A percentile compares a stretch with the other conserved stretches of the same genome.
Evolutionary conservation across 1,140 invertebrate genomes (phyloP).

Genomic region (Drosophila arizonae): DNA sequence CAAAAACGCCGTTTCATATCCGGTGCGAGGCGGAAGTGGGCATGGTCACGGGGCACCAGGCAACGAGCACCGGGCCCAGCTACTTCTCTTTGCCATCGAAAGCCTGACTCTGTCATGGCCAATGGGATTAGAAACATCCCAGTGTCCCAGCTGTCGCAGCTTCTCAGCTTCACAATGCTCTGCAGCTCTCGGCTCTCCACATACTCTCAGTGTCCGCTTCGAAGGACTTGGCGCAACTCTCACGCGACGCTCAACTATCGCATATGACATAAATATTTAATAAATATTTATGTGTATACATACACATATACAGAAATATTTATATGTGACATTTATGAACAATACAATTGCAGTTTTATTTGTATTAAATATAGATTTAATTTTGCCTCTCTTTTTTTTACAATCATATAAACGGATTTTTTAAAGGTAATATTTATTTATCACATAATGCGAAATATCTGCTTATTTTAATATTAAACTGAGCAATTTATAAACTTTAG

Average conservation of each 20-base stretch:
- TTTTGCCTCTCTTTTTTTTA: too few species aligned
- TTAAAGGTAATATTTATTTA: too few species aligned
- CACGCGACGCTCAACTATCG: background rate
- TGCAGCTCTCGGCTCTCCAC: background rate
- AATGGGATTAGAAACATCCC: conserved; percentile 38
- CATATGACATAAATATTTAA: background rate
- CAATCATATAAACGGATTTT: too few species aligned
- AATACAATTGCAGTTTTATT: background rate
- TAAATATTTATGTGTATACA: background rate
- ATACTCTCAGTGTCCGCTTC: background rate
- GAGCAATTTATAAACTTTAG: background rate
- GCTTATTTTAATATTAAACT: too few species aligned
- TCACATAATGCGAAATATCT: too few species aligned
- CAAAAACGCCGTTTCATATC: conserved; percentile 71
- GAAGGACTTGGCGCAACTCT: conserved; percentile 2
- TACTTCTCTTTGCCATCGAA: conserved; percentile 51
- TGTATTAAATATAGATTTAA: too few species aligned
- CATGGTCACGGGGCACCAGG: background rate
- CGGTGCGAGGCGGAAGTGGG: conserved; percentile 68
- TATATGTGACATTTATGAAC: background rate
- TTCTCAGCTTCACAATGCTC: conserved; percentile 1
- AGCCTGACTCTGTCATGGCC: conserved; percentile 53
- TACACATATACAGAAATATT: background rate
- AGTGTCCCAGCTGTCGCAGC: conserved; percentile 4
- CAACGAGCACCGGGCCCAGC: conserved; percentile 28